Percentiles rank a stretch among this genome's conserved stretches.
Conservation (phyloP, 2,888 invertebrate genomes). For the Spodoptera exigua region DNA sequence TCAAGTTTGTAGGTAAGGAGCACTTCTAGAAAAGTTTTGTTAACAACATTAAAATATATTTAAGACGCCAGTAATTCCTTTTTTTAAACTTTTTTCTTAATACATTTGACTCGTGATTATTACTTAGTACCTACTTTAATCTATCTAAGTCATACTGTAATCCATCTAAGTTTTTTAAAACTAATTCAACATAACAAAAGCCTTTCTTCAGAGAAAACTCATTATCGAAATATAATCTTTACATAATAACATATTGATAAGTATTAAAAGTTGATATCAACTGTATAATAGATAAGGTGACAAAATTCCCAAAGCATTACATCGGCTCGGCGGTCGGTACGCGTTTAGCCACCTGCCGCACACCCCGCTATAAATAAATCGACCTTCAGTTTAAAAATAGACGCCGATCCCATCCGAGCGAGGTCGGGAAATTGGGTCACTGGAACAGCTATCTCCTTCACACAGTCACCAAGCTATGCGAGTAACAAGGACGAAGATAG, state of each 20-base stretch:
- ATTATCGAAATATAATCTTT: not conserved
- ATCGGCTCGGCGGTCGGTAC: constrained; percentile 52
- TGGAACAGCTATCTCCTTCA: constrained; percentile 71
- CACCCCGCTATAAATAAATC: constrained; percentile 85
- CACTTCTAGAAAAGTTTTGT: too few species aligned
- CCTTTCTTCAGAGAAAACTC: too few species aligned
- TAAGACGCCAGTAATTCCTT: too few species aligned
- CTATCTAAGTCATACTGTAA: too few species aligned
- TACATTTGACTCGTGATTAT: too few species aligned
- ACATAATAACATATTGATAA: not conserved
- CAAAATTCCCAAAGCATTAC: constrained; percentile 26
- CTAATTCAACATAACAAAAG: too few species aligned
- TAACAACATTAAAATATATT: too few species aligned
- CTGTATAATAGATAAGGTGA: constrained; percentile 1
- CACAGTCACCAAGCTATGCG: constrained; percentile 42
- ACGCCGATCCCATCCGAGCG: constrained; percentile 84
- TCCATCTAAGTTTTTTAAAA: too few species aligned
- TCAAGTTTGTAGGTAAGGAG: too few species aligned
- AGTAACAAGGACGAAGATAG: constrained; percentile 67
- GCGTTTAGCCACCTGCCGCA: constrained; percentile 63
- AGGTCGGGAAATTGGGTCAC: constrained; percentile 88
- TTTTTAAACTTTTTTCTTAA: too few species aligned
- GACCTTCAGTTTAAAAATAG: constrained; percentile 89
- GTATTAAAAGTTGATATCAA: not conserved
- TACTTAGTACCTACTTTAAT: too few species aligned